Percentiles rank a stretch among this genome's conserved stretches.
phyloP scores from a whole-genome alignment of 2,113 vertebrate species.

The Emydura subglobosa region DNA sequence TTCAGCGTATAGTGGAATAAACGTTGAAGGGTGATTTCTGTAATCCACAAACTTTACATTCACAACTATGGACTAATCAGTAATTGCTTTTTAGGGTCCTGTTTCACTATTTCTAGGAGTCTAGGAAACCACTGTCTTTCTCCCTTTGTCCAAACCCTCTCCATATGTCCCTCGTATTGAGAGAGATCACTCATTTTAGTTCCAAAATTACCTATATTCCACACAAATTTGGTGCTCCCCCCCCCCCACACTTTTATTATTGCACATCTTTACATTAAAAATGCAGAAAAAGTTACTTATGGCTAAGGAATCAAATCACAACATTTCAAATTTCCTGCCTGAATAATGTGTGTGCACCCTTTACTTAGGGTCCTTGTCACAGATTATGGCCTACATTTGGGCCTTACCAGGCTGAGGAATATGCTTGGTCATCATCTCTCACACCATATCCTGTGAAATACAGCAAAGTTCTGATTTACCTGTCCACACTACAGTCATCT shows the following conservation, averaged over 20 bases:
- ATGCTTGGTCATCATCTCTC: not conserved
- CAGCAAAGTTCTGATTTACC: conserved; percentile 57
- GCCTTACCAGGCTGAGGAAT: not conserved
- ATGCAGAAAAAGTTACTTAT: not conserved
- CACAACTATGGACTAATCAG: not conserved
- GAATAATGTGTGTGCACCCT: not conserved
- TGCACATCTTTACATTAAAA: not conserved
- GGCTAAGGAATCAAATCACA: not conserved
- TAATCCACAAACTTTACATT: not conserved
- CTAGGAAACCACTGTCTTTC: not conserved
- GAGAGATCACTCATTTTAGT: not conserved
- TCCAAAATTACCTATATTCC: not conserved
- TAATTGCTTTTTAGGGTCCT: not conserved
- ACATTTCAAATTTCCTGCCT: not conserved
- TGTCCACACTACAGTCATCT: conserved; percentile 75
- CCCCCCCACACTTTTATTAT: not conserved
- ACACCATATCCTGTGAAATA: not conserved
- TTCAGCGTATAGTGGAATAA: not conserved
- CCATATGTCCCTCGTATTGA: not conserved
- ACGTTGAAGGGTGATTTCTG: not conserved
- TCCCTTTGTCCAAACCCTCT: not conserved
- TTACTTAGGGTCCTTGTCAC: not conserved
- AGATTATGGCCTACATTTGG: not conserved
- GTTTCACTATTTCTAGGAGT: fast-evolving
- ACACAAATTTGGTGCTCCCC: not conserved